Evolutionary conservation across 2,113 vertebrate genomes (phyloP).

Genomic region (Lipotes vexillifer): DNA sequence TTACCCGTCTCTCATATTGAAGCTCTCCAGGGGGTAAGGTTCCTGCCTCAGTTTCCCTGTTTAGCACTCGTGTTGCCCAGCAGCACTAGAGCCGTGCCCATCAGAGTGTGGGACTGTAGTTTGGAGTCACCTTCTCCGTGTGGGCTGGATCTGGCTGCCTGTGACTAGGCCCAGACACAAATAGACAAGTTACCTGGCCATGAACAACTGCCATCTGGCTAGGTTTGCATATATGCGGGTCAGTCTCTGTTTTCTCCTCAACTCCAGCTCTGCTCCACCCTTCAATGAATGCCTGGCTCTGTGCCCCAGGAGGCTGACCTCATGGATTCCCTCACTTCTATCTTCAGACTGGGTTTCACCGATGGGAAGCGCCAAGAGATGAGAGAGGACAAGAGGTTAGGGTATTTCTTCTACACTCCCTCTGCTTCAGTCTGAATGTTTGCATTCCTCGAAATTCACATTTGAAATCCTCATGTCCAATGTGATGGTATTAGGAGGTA

Average conservation of each 20-base stretch:
- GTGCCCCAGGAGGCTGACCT: not conserved
- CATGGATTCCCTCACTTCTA: not conserved
- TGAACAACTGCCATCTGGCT: not conserved
- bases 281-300: not conserved
- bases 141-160: not conserved
- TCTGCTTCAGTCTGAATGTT: not conserved
- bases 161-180: not conserved
- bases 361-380: not conserved
- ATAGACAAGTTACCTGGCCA: not conserved
- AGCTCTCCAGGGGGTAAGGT: not conserved
- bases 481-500: not conserved
- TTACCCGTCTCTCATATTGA: not conserved
- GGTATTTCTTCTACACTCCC: not conserved
- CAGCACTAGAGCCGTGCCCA: not conserved
- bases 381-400: not conserved
- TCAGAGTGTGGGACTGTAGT: not conserved
- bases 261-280: not conserved
- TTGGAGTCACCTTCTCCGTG: not conserved
- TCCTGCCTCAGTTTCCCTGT: not conserved
- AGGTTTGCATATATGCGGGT: not conserved
- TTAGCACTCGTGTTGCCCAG: not conserved
- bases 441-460: not conserved
- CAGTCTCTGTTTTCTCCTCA: not conserved
- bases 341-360: not conserved
- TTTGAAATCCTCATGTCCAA: not conserved